Conservation (phyloP, 2,888 invertebrate species). For the Cordilura impudica region DNA sequence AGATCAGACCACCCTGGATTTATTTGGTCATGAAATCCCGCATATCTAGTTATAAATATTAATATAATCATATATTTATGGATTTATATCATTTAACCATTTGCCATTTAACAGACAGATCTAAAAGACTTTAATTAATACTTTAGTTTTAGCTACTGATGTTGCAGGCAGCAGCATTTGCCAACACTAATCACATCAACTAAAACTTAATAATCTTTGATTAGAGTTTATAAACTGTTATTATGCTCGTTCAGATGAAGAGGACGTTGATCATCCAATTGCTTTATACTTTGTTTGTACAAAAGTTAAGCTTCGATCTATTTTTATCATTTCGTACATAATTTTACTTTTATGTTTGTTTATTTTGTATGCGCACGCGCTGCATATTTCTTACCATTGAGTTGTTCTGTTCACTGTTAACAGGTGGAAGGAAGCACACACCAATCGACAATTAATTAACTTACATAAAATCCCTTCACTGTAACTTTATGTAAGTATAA, state of each 20-base stretch:
- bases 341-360: constrained; percentile 31
- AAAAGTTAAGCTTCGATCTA: constrained; percentile 36
- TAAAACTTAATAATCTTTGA: constrained; percentile 51
- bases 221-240: constrained; percentile 53
- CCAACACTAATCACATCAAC: constrained; percentile 44
- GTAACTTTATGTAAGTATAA: background rate
- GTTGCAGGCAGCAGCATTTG: background rate
- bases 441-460: constrained; percentile 50
- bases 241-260: constrained; percentile 21
- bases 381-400: constrained; percentile 25
- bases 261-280: background rate
- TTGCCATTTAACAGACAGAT: background rate
- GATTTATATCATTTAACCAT: background rate
- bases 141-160: constrained; percentile 24
- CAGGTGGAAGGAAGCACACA: constrained; percentile 61
- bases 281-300: constrained; percentile 1
- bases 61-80: background rate
- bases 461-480: constrained; percentile 33
- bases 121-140: background rate
- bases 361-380: constrained; percentile 36
- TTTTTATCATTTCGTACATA: constrained; percentile 47
- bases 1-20: constrained; percentile 41
- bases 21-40: constrained; percentile 24
- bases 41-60: constrained; percentile 18
- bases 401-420: constrained; percentile 17